Evolutionary conservation across 2,113 vertebrate species (phyloP), one percentile per base, ranked within the genome.

Genomic region (Poicephalus meyeri): DNA sequence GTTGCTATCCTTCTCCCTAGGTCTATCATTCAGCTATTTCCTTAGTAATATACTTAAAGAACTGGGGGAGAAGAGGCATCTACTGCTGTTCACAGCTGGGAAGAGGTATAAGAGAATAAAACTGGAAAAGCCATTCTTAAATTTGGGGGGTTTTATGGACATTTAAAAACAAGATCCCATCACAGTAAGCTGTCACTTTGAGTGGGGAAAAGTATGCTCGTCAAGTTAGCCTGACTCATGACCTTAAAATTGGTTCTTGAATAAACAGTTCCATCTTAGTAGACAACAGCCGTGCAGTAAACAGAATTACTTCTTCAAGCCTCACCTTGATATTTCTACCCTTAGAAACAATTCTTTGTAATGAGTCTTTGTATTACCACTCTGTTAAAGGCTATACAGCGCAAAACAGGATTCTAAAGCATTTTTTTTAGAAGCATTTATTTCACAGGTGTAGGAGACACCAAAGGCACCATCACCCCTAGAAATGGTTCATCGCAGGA

Each of bases 371-470:
- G 0, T 74, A 28, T 76, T 85, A 35, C 42, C 24, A 74, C 11
- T 71, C 6, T 83, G 68, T 83, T 33, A 88, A 81, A 78, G 55
- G n/a, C 37, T 86, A 5, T 69, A 42, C 39, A 84, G 50, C 13
- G 44, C 39, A 81, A 84, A 79, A 41, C 1, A 6, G 17, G 31
- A 56, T 84, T 88, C 31, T 83, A n/a, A 85, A 88, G 42, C 58
- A 53, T 66, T 92, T 90, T 37, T 29, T 2, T 41, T 35, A 76
- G 68, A 65, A 50, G 2, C 16, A 17, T 87, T 90, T 85, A 14
- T 92, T 96, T 91, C 66, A 88, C 91, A 97, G 93, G 44, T 94
- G 1, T 29, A 49, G 80, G 66, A 89, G 70, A 41, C 35, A n/a
- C 49, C 69, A 84, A 47, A 50, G 55, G 47, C 47, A 87, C 18